These are phyloP conservation scores for Microctenopoma stevenorrisi DNA, from an alignment of 2,797 vertebrate genomes.

Conservation along the genomic window DNA sequence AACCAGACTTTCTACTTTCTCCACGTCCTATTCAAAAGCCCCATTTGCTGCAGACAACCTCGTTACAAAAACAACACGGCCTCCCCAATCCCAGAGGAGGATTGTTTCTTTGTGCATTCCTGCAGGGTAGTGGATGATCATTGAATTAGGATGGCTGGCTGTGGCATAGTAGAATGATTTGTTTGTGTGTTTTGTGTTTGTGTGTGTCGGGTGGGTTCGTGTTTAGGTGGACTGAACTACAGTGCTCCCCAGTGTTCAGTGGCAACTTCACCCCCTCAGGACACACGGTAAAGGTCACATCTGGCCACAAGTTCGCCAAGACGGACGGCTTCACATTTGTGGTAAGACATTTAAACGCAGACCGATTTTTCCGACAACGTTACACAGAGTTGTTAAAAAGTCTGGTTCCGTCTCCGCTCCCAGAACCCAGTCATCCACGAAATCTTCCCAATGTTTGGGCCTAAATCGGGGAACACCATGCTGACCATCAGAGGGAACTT, in stretches of 20 bases:
- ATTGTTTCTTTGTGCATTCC: slow-evolving; percentile 68
- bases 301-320: slow-evolving; percentile 80
- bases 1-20: slow-evolving; percentile 61
- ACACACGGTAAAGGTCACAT: slow-evolving; percentile 87
- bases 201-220: slow-evolving; percentile 69
- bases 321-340: slow-evolving; percentile 90
- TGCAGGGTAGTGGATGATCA: slow-evolving; percentile 66
- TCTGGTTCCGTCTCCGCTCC: background rate
- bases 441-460: slow-evolving; percentile 92
- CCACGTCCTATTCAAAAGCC: slow-evolving; percentile 49
- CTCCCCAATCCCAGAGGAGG: slow-evolving; percentile 49
- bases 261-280: slow-evolving; percentile 83
- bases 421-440: slow-evolving; percentile 90
- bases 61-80: slow-evolving; percentile 44
- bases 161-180: slow-evolving; percentile 67
- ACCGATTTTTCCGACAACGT: background rate
- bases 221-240: slow-evolving; percentile 84
- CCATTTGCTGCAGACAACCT: slow-evolving; percentile 59
- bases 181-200: background rate
- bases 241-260: slow-evolving; percentile 72
- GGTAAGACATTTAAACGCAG: slow-evolving; percentile 82
- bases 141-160: slow-evolving; percentile 75
- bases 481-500: slow-evolving; percentile 91
- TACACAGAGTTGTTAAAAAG: background rate
- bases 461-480: slow-evolving; percentile 92